Percentiles rank a stretch among this genome's conserved stretches.
phyloP scores from a whole-genome alignment of 2,113 vertebrate species.

The Acrocephalus kingi region DNA sequence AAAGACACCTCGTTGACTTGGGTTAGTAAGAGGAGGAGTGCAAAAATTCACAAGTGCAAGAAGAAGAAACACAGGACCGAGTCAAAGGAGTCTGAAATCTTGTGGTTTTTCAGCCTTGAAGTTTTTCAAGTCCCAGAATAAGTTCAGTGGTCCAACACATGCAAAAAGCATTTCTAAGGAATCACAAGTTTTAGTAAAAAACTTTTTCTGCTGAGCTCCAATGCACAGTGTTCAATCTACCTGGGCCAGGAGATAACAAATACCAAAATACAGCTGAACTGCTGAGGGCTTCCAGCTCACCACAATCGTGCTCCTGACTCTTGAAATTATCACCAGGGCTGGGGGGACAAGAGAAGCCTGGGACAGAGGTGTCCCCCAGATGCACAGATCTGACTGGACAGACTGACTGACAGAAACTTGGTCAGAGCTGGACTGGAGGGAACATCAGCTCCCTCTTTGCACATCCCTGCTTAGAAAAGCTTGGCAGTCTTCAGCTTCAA shows the following conservation, averaged over 20 bases:
- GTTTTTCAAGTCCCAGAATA: neutral
- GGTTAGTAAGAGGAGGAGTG: neutral
- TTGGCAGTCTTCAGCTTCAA: neutral
- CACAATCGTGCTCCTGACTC: neutral
- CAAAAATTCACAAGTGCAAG: neutral
- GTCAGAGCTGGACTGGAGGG: neutral
- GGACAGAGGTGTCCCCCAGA: neutral
- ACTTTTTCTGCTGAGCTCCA: neutral
- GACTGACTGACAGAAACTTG: neutral
- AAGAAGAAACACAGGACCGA: rapidly evolving
- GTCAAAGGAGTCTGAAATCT: neutral
- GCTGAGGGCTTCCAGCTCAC: neutral
- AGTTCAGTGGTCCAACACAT: neutral
- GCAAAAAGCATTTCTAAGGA: neutral
- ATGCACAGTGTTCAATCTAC: too few relatives aligned
- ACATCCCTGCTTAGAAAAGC: neutral
- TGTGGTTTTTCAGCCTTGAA: neutral
- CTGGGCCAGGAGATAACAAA: neutral
- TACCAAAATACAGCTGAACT: neutral
- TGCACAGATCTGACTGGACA: rapidly evolving
- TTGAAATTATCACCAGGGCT: neutral
- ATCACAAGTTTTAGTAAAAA: neutral
- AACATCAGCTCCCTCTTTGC: neutral
- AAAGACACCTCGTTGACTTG: neutral
- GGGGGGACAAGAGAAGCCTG: too few relatives aligned